Evolutionary conservation across 2,113 vertebrate genomes (phyloP).

Genomic region (Labrus mixtus): DNA sequence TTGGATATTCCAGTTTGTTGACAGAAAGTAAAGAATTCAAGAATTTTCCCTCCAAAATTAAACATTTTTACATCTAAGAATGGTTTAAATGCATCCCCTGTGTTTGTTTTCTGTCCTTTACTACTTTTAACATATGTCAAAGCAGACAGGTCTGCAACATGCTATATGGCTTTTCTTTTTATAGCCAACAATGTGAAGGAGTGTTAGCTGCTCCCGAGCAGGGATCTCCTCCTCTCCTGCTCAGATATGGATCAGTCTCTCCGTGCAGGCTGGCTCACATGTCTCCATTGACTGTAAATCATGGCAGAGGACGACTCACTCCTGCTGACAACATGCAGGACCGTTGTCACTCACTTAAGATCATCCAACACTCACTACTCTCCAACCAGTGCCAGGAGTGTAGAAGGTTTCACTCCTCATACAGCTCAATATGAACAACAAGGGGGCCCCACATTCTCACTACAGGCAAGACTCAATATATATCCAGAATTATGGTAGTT

Average conservation of each 20-base stretch:
- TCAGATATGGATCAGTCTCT: constrained; percentile 22
- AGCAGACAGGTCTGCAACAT: background rate
- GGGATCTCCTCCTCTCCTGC: constrained; percentile 4
- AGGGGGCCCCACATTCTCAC: background rate
- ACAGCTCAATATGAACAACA: background rate
- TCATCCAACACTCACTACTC: constrained; percentile 32
- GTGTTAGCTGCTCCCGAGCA: background rate
- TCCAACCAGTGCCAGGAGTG: background rate
- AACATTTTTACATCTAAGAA: too few relatives aligned
- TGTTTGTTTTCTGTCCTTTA: background rate
- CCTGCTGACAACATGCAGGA: constrained; percentile 57
- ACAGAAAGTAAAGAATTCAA: too few relatives aligned
- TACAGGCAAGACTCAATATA: background rate
- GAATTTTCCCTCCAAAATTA: too few relatives aligned
- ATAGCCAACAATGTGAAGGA: constrained; percentile 39
- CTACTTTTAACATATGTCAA: background rate
- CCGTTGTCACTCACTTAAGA: constrained; percentile 70
- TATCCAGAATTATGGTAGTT: too few relatives aligned
- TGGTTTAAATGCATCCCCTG: background rate
- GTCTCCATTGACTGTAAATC: constrained; percentile 60
- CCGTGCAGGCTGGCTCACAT: background rate
- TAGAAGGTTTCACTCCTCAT: background rate
- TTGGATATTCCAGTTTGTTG: background rate
- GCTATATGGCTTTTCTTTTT: constrained; percentile 19
- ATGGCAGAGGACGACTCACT: constrained; percentile 40